phyloP scores from a whole-genome alignment of 2,797 vertebrate species.

The Micrastur ruficollis region DNA sequence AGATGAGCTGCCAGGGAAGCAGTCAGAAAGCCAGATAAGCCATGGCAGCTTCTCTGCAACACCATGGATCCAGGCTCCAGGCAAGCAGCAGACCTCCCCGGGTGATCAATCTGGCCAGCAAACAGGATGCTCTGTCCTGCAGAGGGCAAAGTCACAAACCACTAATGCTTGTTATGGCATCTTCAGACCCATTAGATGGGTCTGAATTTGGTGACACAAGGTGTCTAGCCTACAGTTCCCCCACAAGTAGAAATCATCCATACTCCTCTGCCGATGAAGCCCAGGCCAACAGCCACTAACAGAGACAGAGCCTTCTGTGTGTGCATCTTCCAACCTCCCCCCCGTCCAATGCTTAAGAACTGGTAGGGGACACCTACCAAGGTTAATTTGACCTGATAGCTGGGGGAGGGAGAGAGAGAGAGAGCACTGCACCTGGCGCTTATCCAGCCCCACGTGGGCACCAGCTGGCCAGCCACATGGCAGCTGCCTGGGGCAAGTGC shows the following conservation, averaged over 20 bases:
- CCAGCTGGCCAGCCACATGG: slow-evolving; percentile 37
- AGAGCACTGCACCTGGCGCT: neutral
- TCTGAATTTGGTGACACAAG: neutral
- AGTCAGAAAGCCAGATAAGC: neutral
- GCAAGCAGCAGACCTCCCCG: neutral
- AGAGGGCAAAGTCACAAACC: neutral
- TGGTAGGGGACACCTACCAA: slow-evolving; percentile 20
- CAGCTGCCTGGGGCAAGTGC: neutral
- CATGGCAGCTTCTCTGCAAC: neutral
- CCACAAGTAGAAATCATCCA: neutral
- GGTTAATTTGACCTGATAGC: slow-evolving; percentile 60
- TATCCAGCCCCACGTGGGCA: neutral
- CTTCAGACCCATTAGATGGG: neutral
- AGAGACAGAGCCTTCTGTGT: neutral
- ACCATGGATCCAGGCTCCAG: neutral
- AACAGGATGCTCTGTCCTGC: neutral
- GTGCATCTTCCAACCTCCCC: slow-evolving; percentile 5
- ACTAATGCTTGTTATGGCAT: neutral
- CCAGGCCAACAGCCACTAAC: neutral
- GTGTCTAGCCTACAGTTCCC: neutral
- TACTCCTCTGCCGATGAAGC: neutral
- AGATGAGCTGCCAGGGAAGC: neutral
- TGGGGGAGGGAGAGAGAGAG: neutral
- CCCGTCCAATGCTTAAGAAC: neutral
- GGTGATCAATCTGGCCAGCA: neutral